Evolutionary conservation across 2,888 invertebrate genomes (phyloP), one percentile per base, ranked within the genome.

Genomic region (Lasioglossum zephyrum): DNA sequence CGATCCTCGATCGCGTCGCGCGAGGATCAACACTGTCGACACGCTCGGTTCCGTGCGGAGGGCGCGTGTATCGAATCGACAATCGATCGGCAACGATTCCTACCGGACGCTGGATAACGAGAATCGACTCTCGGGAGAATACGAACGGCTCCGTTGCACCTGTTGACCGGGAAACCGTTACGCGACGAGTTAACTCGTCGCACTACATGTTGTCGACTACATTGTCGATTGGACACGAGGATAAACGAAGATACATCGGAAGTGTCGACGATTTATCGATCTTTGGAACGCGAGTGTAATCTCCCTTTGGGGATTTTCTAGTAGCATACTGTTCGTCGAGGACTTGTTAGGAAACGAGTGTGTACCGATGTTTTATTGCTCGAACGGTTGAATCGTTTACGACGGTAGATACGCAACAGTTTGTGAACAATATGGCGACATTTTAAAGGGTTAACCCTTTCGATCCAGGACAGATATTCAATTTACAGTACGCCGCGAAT

Each of bases 11-110:
- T 44, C 73, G 57, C 47, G 66, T 76, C 75, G 60, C 73, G 53
- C 85, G 75, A 73, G 72, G 85, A 85, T 44, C 53, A 47, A 49
- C 73, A 18, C 73, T 63, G 66, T 84, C 57, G 36, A 60, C 73
- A 60, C 73, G 74, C 11, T 77, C 9, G 77, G 22, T 49, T 47
- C 36, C 53, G 53, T 73, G 41, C 36, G 53, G 73, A 44, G 41
- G 39, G 6, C n/a, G 60, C 60, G 22, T 76, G 16, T 66, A 76
- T 76, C 22, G 26, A 70, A 63, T 77, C 73, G 63, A 76, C 73
- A 39, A 76, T 73, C 66, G 73, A 84, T 84, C 57, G 77, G 69
- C n/a, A 53, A 47, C 22, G n/a, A 16, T 73, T 74, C 69, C n/a
- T n/a, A 57, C 66, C 73, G 47, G 4, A 47, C 63, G n/a, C 47